A percentile compares a stretch with the other conserved stretches of the same genome.
Evolutionary conservation across 2,888 invertebrate genomes (phyloP).

Genomic region (Julus scandinavius): DNA sequence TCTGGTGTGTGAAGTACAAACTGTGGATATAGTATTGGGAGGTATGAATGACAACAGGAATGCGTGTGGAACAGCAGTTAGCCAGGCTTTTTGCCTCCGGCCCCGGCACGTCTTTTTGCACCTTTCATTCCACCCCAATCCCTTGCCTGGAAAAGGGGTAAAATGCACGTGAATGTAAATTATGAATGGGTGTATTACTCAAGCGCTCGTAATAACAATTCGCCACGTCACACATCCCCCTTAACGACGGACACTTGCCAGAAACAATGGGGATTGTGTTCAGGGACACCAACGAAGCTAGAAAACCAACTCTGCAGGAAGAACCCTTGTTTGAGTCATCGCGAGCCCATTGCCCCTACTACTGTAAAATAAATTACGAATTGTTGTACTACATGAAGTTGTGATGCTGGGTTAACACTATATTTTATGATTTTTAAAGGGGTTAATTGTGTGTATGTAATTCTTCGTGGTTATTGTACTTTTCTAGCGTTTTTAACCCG

Average conservation of each 20-base stretch:
- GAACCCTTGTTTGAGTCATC: conserved; percentile 20
- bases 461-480: too few species aligned
- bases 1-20: neutral
- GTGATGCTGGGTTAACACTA: too few species aligned
- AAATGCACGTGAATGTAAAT: neutral
- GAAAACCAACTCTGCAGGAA: neutral
- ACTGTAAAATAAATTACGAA: too few species aligned
- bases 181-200: conserved; percentile 12
- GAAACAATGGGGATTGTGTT: neutral
- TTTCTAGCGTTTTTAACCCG: too few species aligned
- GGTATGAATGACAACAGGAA: neutral
- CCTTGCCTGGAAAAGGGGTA: neutral
- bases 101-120: neutral
- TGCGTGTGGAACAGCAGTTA: conserved; percentile 21
- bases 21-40: neutral
- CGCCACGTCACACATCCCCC: neutral
- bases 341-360: neutral
- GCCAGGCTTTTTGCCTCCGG: neutral
- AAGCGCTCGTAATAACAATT: neutral
- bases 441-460: too few species aligned
- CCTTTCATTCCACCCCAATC: neutral
- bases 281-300: neutral
- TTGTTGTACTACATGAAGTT: too few species aligned
- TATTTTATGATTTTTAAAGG: too few species aligned
- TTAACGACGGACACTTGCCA: conserved; percentile 4